Evolutionary conservation across 2,888 invertebrate species (phyloP).

Genomic region (Drosophila anceps): DNA sequence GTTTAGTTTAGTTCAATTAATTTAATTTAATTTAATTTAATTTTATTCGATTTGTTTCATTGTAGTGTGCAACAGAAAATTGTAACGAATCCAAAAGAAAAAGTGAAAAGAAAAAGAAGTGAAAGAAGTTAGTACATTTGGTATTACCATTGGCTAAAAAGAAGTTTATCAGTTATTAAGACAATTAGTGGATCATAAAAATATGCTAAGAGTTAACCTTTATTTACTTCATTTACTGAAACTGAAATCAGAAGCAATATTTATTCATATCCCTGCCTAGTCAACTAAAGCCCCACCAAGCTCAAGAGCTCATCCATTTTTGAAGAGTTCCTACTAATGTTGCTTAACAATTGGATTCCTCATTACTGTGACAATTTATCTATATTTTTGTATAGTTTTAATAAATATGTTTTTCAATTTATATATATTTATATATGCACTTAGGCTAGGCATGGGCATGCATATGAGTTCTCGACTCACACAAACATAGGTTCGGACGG

Average conservation of each 20-base stretch:
- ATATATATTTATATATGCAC: neutral
- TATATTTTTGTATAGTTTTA: neutral
- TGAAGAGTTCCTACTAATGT: neutral
- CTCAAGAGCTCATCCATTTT: neutral
- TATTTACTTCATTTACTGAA: slow-evolving; percentile 3
- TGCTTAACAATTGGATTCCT: too few relatives aligned
- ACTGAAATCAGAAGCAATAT: slow-evolving; percentile 23
- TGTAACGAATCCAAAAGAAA: slow-evolving; percentile 67
- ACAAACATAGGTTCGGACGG: neutral
- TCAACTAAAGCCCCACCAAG: neutral
- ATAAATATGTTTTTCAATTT: neutral
- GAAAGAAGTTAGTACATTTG: slow-evolving; percentile 61
- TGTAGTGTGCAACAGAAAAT: slow-evolving; percentile 68
- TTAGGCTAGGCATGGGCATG: neutral
- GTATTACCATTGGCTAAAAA: slow-evolving; percentile 33
- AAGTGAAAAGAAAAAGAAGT: slow-evolving; percentile 71
- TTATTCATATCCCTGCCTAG: slow-evolving; percentile 12
- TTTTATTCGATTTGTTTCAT: slow-evolving; percentile 44
- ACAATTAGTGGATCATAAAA: slow-evolving; percentile 12
- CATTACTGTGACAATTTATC: neutral
- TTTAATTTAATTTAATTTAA: slow-evolving; percentile 26
- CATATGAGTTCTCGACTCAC: neutral
- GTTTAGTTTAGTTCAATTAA: slow-evolving; percentile 34
- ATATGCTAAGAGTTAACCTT: slow-evolving; percentile 27
- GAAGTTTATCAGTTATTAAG: slow-evolving; percentile 41